Percentiles rank a stretch among this genome's conserved stretches.
phyloP scores from a whole-genome alignment of 1,140 invertebrate species.

The Thrips palmi region DNA sequence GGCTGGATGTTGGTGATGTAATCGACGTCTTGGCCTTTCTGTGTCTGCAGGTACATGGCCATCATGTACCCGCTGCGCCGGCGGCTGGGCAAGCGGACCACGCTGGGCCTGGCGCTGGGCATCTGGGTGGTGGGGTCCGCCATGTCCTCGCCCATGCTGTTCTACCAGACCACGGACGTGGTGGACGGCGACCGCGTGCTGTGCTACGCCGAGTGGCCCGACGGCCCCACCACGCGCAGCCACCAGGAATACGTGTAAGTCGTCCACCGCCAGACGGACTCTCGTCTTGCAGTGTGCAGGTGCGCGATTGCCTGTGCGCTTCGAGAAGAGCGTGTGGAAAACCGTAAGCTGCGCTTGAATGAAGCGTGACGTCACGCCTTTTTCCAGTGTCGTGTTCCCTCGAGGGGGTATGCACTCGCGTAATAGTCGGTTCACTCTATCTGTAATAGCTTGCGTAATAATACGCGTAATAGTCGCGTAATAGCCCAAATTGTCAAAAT shows the following conservation, averaged over 20 bases:
- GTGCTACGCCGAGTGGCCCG: conserved; percentile 68
- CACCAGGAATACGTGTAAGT: conserved; percentile 64
- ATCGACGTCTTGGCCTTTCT: too few species aligned
- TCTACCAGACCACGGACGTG: conserved; percentile 56
- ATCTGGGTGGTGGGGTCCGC: conserved; percentile 64
- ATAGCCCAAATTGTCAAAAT: too few species aligned
- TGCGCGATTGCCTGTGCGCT: background rate
- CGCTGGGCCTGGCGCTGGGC: conserved; percentile 56
- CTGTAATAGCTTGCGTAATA: too few species aligned
- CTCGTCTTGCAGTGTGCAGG: too few species aligned
- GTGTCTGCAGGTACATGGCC: conserved; percentile 59
- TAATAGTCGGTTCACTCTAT: too few species aligned
- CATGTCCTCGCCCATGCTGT: conserved; percentile 63
- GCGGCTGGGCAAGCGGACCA: conserved; percentile 59
- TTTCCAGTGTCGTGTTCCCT: too few species aligned
- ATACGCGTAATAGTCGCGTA: too few species aligned
- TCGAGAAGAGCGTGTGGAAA: background rate
- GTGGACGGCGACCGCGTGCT: conserved; percentile 41
- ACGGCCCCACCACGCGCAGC: conserved; percentile 47
- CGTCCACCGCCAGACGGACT: too few species aligned
- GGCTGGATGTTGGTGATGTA: too few species aligned
- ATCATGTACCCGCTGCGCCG: conserved; percentile 79
- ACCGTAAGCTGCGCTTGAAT: too few species aligned
- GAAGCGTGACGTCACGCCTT: too few species aligned
- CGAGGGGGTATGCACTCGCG: too few species aligned